Base-by-base conservation (phyloP, 2,888 invertebrate genomes). In the Emmelina monodactyla region DNA sequence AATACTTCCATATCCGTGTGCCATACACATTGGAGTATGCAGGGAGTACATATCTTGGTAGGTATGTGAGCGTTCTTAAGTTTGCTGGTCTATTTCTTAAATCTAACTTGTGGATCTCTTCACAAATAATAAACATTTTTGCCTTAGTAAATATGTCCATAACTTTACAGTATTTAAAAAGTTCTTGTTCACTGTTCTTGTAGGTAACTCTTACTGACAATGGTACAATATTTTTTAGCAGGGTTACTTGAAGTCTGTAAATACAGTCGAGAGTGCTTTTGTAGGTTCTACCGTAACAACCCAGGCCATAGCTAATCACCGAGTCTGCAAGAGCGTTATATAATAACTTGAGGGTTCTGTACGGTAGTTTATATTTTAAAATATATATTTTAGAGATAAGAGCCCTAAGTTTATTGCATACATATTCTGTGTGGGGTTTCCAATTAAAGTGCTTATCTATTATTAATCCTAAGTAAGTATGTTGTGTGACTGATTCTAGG, bases 391-490 rank as follows among this genome's bases (percentile, higher is more conserved):
- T 40, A n/a, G 31, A 28, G 4, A 34, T 16, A n/a, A 34, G 22
- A 7, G 30, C 14, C 10, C 16, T 31, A 15, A 41, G 19, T 35
- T 40, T 40, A 13, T 38, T 33, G 15, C 42, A 42, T 2, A 42
- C 37, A 31, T 16, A 12, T 4, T 41, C 34, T 14, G 39, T 33
- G 10, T 39, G 39, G 4, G 22, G 12, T 2, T 31, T 14, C 43
- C 43, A 43, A 10, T 36, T 40, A 15, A 42, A 34, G 2, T 30
- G 25, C 3, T 30, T 32, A 19, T 43, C 39, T 5, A 43, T 37
- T 5, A 22, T 22, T 22, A 43, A 14, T n/a, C 37, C 40, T 10
- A 40, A 28, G 13, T 41, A 41, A 3, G 32, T 37, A 13, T 39
- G 41, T 7, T 22, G 29, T 2, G 35, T 28, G 10, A 40, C 39